Evolutionary conservation across 2,113 vertebrate genomes (phyloP), one percentile per base, ranked within the genome.

Genomic region (Balaenoptera acutorostrata): DNA sequence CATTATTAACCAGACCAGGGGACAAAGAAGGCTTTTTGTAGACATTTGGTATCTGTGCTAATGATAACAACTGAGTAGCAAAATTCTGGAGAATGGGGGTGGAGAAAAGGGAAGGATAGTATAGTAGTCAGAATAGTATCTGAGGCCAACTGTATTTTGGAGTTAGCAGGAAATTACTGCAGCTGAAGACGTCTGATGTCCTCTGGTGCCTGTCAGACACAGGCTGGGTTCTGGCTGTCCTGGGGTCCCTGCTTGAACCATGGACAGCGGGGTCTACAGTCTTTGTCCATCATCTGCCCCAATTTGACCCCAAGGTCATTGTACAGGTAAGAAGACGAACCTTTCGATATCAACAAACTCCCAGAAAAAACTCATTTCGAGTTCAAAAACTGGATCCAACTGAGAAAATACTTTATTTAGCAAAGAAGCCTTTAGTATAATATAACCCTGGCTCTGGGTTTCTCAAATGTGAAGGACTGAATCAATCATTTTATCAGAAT

Each of bases 121-220:
- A 77, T 27, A 61, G 5, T 31, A 29, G 46, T n/a, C 75, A 55
- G 31, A 55, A 55, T 13, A 8, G 75, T 13, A n/a, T 78, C 93
- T 98, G 90, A 97, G 15, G 3, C 7, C 11, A n/a, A 77, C 55
- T 93, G 13, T 91, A 9, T 97, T 97, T 97, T 97, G 92, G 97
- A 98, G 96, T 93, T 82, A 98, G 97, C 95, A 98, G 98, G 98
- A 17, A 98, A 97, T 11, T 97, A 68, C 5, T 98, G 93, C 80
- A 97, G 93, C 2, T 98, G 68, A 98, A 98, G 25, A 74, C 98
- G 0, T 95, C 97, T 12, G 97, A 99, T 1, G 0, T 98, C 11
- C 5, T 99, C 36, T 99, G 99, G 99, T 98, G 98, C 96, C 93
- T 98, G 31, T 98, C 99, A 44, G 99, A 99, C 96, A 98, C 99